Evolutionary conservation across 2,888 invertebrate genomes (phyloP).

Genomic region (Athripsodes cinereus): DNA sequence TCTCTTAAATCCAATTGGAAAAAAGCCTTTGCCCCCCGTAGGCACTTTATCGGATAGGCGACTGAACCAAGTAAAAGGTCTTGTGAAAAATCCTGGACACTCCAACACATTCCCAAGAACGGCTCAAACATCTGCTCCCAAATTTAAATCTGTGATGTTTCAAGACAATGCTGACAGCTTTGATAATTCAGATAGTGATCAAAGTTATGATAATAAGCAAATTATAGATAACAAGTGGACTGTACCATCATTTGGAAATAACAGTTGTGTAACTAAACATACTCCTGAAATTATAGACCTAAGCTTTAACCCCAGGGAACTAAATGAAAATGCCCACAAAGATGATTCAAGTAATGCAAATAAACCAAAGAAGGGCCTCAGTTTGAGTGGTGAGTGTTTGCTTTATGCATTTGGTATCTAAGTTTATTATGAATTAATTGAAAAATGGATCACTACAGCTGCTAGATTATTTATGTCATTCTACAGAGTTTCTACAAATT

Average conservation of each 20-base stretch:
- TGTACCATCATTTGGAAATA: slow-evolving; percentile 34
- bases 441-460: no score
- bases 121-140: slow-evolving; percentile 14
- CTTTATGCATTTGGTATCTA: no score
- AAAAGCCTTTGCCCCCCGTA: slow-evolving; percentile 29
- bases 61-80: slow-evolving; percentile 6
- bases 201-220: slow-evolving; percentile 9
- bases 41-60: slow-evolving; percentile 11
- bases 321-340: neutral
- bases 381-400: slow-evolving; percentile 42
- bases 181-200: slow-evolving; percentile 19
- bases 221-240: slow-evolving; percentile 20
- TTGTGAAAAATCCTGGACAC: slow-evolving; percentile 19
- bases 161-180: slow-evolving; percentile 13
- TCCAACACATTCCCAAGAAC: slow-evolving; percentile 24
- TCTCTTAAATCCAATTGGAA: slow-evolving; percentile 38
- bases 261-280: slow-evolving; percentile 41
- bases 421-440: no score
- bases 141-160: slow-evolving; percentile 17
- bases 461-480: neutral
- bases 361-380: slow-evolving; percentile 42
- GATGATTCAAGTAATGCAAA: slow-evolving; percentile 22
- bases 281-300: slow-evolving; percentile 47
- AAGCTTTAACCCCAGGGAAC: slow-evolving; percentile 40
- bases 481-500: no score